A percentile compares a stretch with the other conserved stretches of the same genome.
Conservation (phyloP, 2,797 vertebrate species). For the Phoxinus dragarum region DNA sequence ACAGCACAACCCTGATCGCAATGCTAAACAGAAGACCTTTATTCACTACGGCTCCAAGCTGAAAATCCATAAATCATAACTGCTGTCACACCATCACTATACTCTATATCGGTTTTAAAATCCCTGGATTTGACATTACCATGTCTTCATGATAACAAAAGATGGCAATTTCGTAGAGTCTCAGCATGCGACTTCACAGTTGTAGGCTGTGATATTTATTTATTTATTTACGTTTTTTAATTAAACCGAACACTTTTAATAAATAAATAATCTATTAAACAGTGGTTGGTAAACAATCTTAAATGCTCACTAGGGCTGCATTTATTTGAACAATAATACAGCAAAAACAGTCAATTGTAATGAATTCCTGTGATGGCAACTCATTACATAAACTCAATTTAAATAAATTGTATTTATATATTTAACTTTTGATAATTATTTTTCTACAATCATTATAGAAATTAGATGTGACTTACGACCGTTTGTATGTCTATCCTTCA, state of each 20-base stretch:
- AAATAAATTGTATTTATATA: not conserved
- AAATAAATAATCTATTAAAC: not conserved
- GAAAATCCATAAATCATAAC: conserved; percentile 41
- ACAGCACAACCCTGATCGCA: conserved; percentile 18
- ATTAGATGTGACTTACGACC: not conserved
- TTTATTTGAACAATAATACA: not conserved
- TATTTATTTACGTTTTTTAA: not conserved
- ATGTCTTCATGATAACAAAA: not conserved
- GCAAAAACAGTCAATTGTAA: not conserved
- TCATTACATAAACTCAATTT: not conserved
- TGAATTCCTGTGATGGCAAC: too few relatives aligned
- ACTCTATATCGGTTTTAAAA: not conserved
- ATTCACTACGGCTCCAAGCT: conserved; percentile 24
- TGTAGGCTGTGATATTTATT: not conserved
- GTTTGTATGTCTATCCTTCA: not conserved
- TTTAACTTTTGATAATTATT: too few relatives aligned
- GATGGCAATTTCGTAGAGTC: not conserved
- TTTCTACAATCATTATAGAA: not conserved
- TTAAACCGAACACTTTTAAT: not conserved
- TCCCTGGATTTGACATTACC: not conserved
- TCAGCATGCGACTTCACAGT: not conserved
- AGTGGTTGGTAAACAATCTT: not conserved
- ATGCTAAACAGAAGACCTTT: conserved; percentile 41
- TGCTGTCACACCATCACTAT: conserved; percentile 23
- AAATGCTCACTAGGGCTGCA: not conserved